Percentiles rank a stretch among this genome's conserved stretches.
These are phyloP conservation scores for Nasonia vitripennis DNA, from an alignment of 1,140 invertebrate genomes.

Conservation along the genomic window DNA sequence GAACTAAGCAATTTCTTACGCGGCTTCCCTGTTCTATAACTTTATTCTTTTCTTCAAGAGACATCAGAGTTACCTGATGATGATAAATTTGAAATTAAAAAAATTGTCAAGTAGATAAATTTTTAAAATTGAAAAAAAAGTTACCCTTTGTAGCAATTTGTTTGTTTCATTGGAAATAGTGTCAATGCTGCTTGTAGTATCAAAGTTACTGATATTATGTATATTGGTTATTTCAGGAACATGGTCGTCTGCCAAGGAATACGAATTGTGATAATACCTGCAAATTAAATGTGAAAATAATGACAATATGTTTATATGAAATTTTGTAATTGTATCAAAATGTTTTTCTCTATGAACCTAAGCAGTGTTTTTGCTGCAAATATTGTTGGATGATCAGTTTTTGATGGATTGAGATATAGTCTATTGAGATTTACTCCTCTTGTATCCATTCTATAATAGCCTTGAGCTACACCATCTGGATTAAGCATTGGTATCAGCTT, in stretches of 20 bases:
- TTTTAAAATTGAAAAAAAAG: constrained; percentile 20
- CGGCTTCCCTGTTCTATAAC: constrained; percentile 28
- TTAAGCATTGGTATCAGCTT: constrained; percentile 95
- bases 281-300: constrained; percentile 29
- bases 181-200: constrained; percentile 52
- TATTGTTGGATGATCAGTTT: constrained; percentile 87
- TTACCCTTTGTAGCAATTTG: constrained; percentile 67
- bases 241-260: constrained; percentile 71
- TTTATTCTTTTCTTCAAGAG: constrained; percentile 69
- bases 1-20: constrained; percentile 8
- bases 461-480: constrained; percentile 92
- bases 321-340: constrained; percentile 29
- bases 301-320: constrained; percentile 2
- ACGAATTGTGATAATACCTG: constrained; percentile 77
- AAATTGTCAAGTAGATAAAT: constrained; percentile 21
- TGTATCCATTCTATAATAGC: constrained; percentile 93
- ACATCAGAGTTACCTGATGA: constrained; percentile 72
- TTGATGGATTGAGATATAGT: constrained; percentile 87
- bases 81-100: constrained; percentile 30
- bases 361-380: constrained; percentile 87
- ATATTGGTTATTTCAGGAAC: constrained; percentile 59
- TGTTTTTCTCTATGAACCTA: constrained; percentile 73
- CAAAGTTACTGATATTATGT: constrained; percentile 54
- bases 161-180: constrained; percentile 65
- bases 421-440: constrained; percentile 93